Conservation (phyloP, 2,113 vertebrate genomes). For the Ictalurus punctatus region DNA sequence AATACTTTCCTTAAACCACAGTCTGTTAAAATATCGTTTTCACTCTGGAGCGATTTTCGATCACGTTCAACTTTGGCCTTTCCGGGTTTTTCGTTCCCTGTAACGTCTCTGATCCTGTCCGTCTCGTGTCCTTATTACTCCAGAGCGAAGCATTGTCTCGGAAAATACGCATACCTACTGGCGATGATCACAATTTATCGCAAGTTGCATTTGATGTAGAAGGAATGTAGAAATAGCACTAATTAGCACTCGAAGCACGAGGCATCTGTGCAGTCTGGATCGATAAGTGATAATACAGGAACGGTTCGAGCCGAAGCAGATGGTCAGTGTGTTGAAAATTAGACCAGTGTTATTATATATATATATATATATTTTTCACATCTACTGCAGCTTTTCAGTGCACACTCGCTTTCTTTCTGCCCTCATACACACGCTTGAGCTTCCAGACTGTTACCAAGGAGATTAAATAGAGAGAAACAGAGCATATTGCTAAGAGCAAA, state of each 20-base stretch:
- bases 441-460: conserved; percentile 40
- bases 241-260: background rate
- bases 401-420: conserved; percentile 11
- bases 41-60: background rate
- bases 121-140: background rate
- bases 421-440: background rate
- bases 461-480: conserved; percentile 33
- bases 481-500: conserved; percentile 38
- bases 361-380: background rate
- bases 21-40: too few relatives aligned
- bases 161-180: background rate
- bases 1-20: background rate
- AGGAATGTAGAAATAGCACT: background rate
- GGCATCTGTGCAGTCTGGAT: background rate
- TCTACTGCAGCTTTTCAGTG: background rate
- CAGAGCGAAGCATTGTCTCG: background rate
- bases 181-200: background rate
- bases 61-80: too few relatives aligned
- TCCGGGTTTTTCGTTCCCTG: too few relatives aligned
- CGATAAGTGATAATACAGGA: background rate
- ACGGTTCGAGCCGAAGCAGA: background rate
- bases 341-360: background rate
- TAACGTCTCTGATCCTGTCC: too few relatives aligned
- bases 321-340: conserved; percentile 9
- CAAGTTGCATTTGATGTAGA: background rate